Evolutionary conservation across 2,797 vertebrate genomes (phyloP), one percentile per base, ranked within the genome.

Genomic region (Loris lydekkerianus): DNA sequence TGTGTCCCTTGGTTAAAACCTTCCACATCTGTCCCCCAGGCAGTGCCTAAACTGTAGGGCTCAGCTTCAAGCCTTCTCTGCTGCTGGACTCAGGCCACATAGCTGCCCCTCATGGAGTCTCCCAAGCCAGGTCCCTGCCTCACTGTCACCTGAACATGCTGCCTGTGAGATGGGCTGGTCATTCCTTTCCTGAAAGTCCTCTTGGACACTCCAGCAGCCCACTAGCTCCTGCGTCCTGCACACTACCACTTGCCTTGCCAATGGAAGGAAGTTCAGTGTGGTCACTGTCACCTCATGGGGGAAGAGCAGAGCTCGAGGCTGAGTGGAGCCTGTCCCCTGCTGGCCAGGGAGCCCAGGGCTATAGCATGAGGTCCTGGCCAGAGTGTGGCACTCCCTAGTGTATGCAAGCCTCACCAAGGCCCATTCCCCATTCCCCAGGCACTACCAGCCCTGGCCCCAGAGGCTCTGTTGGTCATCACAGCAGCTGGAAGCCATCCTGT

Each of bases 221-320:
- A 17, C 14, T 53, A 15, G 5, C 46, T 49, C 15, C 2, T 0
- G 2, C 3, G 25, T 5, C 15, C 31, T 5, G 84, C 2, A 7
- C 0, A 10, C 29, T 3, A 31, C 25, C 1, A 25, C 29, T 23
- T 40, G 40, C 27, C 76, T 49, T 25, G 25, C 40, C 21, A 18
- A 11, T 14, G 46, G 25, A 37, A 78, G 23, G n/a, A 2, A 0
- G 3, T 0, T 0, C 70, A 7, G 43, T 7, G 40, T 40, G 43
- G 73, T 27, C 40, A 5, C 13, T 10, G 21, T 34, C 25, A 14
- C 49, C 13, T 10, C 34, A 9, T n/a, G 4, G 69, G 49, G 17
- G 8, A 29, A 37, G 82, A 69, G 40, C 34, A 61, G 53, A 53
- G 73, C 61, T 37, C 17, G 18, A 77, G 31, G 18, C 2, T 61